These are phyloP conservation scores for Pteropus rufus DNA, from an alignment of 2,797 vertebrate species.

Conservation along the genomic window DNA sequence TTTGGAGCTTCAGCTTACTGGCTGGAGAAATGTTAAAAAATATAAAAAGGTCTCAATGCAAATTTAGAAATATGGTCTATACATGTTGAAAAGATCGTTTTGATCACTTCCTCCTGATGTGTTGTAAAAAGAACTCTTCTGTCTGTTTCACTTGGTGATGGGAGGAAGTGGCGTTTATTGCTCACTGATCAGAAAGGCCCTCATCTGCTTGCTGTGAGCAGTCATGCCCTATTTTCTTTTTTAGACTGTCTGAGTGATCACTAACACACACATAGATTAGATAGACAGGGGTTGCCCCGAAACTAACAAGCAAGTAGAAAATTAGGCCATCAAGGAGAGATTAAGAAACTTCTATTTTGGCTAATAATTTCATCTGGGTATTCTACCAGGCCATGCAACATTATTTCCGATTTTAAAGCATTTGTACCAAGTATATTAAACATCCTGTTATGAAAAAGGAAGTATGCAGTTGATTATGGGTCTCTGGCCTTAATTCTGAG, in stretches of 20 bases:
- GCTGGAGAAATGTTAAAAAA: slow-evolving; percentile 34
- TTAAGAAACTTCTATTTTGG: neutral
- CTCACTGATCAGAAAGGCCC: neutral
- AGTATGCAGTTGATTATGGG: neutral
- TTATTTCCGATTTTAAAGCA: neutral
- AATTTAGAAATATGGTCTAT: neutral
- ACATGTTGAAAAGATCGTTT: neutral
- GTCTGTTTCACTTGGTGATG: neutral
- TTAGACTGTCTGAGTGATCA: neutral
- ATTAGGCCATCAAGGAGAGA: neutral
- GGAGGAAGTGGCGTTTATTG: neutral
- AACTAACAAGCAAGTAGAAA: neutral
- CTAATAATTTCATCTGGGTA: neutral
- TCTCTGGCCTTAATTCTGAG: neutral
- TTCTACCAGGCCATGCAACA: neutral
- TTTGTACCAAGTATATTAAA: neutral
- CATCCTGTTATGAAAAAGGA: neutral
- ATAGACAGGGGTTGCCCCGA: neutral
- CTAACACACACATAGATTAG: neutral
- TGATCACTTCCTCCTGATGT: neutral
- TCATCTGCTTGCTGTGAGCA: neutral
- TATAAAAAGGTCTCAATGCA: neutral
- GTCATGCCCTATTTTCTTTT: neutral
- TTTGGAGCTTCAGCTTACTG: neutral
- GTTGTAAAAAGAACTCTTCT: neutral